Conservation (phyloP, 2,888 invertebrate genomes). For the Timema cristinae region DNA sequence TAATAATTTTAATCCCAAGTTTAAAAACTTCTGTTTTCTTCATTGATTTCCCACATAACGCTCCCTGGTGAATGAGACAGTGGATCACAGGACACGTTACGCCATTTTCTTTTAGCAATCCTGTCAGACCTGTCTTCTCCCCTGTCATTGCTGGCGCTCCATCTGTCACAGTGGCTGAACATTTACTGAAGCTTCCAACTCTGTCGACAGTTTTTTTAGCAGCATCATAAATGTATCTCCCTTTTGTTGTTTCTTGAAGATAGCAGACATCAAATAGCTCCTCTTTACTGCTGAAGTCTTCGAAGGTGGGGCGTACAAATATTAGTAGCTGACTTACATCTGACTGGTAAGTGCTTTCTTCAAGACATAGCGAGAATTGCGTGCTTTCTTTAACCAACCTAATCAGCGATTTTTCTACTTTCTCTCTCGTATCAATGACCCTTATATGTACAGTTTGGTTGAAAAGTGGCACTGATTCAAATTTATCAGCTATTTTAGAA, state of each 20-base stretch:
- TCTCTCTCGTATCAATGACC: no score
- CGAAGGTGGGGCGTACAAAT: not conserved
- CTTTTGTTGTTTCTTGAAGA: constrained; percentile 5
- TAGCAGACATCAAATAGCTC: not conserved
- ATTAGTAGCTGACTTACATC: not conserved
- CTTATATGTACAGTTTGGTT: no score
- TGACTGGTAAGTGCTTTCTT: not conserved
- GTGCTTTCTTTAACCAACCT: no score
- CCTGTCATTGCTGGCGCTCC: not conserved
- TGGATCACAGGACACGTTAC: not conserved
- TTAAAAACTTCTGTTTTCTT: no score
- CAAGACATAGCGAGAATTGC: constrained; percentile 1
- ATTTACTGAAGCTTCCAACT: not conserved
- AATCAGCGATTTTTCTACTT: no score
- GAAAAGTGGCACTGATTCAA: no score
- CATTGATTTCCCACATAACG: constrained; percentile 2
- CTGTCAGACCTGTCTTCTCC: not conserved
- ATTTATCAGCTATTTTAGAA: no score
- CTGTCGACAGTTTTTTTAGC: not conserved
- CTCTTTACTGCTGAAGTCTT: not conserved
- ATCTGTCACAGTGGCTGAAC: constrained; percentile 5
- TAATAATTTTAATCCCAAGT: no score
- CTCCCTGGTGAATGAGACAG: not conserved
- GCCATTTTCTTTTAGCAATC: constrained; percentile 6
- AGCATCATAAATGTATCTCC: not conserved